Evolutionary conservation across 2,888 invertebrate genomes (phyloP).

Genomic region (Rambutsinella grinnellia): DNA sequence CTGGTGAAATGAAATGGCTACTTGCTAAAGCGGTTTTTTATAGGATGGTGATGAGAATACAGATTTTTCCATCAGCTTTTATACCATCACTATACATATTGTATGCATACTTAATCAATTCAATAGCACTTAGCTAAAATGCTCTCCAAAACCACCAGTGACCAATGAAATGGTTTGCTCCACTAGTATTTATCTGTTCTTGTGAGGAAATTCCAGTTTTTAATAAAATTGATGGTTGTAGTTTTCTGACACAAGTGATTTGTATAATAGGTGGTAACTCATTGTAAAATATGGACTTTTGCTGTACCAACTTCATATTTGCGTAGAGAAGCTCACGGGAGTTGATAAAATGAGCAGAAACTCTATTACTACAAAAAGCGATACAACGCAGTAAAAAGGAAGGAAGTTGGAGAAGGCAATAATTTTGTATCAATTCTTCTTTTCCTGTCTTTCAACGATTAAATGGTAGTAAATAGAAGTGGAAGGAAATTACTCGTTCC

Average conservation of each 20-base stretch:
- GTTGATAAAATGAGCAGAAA: neutral
- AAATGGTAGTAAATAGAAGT: slow-evolving; percentile 14
- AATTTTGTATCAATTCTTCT: slow-evolving; percentile 30
- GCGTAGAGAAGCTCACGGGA: neutral
- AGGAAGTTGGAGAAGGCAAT: slow-evolving; percentile 24
- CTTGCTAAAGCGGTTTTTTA: no score
- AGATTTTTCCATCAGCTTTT: no score
- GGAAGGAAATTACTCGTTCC: slow-evolving; percentile 21
- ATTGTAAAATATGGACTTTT: no score
- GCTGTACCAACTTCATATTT: neutral
- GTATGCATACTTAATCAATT: no score
- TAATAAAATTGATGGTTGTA: slow-evolving; percentile 31
- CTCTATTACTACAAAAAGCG: neutral
- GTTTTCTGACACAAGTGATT: neutral
- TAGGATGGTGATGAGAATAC: no score
- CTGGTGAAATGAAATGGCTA: no score
- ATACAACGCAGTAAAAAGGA: neutral
- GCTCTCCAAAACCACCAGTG: no score
- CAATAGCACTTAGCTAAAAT: no score
- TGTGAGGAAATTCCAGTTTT: no score
- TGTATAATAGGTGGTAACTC: neutral
- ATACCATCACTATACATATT: no score
- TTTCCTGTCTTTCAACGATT: slow-evolving; percentile 21
- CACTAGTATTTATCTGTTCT: no score
- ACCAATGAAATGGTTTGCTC: no score